phyloP scores from a whole-genome alignment of 2,797 vertebrate species.

The Diglossa cyanea region DNA sequence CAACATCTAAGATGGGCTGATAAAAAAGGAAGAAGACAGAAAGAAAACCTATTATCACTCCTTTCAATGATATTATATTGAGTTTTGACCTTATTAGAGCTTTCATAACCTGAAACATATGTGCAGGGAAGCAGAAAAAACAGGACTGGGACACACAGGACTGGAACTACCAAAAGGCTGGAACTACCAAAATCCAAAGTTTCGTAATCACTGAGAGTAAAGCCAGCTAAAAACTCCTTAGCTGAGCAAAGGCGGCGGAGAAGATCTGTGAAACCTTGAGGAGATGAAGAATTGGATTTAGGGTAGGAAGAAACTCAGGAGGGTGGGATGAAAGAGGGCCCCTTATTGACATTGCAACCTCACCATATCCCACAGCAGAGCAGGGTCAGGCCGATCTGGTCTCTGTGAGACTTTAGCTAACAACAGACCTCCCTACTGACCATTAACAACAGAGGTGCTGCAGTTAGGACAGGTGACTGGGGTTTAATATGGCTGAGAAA shows the following conservation, averaged over 20 bases:
- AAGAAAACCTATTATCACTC: not conserved
- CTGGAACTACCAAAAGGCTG: not conserved
- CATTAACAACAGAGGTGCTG: not conserved
- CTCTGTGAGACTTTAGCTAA: not conserved
- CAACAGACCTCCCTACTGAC: not conserved
- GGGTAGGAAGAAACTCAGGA: not conserved
- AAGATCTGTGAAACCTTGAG: not conserved
- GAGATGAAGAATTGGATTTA: not conserved
- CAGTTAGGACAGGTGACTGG: not conserved
- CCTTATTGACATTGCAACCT: not conserved
- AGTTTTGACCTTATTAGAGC: not conserved
- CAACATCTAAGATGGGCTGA: not conserved
- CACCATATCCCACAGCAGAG: not conserved
- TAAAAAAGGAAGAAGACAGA: not conserved
- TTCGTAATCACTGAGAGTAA: not conserved
- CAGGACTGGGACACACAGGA: not conserved
- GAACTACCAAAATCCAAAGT: not conserved
- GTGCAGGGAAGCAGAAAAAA: not conserved
- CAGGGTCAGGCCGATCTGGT: not conserved
- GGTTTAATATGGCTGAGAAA: not conserved
- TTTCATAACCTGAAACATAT: not conserved
- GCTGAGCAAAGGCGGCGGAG: not conserved
- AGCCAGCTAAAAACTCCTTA: not conserved
- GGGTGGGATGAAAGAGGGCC: not conserved
- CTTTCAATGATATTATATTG: not conserved